Evolutionary conservation across 2,888 invertebrate genomes (phyloP), one percentile per base, ranked within the genome.

Genomic region (Venusia cambrica): DNA sequence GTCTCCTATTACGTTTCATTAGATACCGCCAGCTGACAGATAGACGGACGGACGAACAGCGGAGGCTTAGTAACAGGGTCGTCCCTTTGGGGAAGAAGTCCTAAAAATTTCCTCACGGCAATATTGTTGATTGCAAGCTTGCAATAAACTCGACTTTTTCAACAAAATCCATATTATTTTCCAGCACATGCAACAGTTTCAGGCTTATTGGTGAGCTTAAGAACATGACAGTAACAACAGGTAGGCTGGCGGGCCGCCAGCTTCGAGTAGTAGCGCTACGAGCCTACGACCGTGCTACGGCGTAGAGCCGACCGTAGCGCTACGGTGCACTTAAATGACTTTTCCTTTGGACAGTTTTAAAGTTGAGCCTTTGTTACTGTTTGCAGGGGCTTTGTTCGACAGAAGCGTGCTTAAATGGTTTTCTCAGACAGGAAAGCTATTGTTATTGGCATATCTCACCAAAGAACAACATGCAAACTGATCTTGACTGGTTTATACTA

Each of bases 201-300:
- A 58, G 61, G 63, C 57, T 56, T 19, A 40, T n/a, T 24, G 20
- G 44, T 13, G 13, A 35, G 58, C 59, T 62, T 58, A 62, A 66
- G 67, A 68, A 74, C 65, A 72, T 69, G 67, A 60, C 62, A 64
- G 65, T 60, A 61, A 72, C 85, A 84, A 85, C 84, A 83, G 81
- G 79, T 83, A 76, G 66, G 66, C 77, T 85, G 85, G 85, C 87
- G 51, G 40, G 34, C 57, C 51, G 83, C 83, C 83, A 81, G 76
- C 67, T 63, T 66, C 68, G 62, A 68, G 69, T 62, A 54, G 52
- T 54, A 50, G n/a, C 34, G 44, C 52, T 52, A 51, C 51, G 41
- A 42, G 42, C 20, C 25, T 20, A 15, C 29, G 30, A 16, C 13
- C 10, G 24, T 5, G 59, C 67, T 70, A 69, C 74, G 58, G 62